phyloP scores from a whole-genome alignment of 2,888 invertebrate species.

The Hofmannophila pseudospretella region DNA sequence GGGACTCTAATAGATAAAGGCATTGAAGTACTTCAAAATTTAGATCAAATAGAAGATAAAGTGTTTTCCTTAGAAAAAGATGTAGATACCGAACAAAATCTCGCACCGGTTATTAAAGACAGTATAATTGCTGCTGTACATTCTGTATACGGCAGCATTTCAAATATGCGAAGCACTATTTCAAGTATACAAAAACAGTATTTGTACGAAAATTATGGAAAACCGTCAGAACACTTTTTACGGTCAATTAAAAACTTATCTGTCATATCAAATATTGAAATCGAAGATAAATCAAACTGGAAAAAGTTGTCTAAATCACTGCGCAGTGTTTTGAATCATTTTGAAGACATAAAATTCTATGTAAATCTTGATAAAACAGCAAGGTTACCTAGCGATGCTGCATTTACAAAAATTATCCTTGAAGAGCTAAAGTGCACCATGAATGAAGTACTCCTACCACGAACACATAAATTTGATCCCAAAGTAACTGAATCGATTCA shows the following conservation, averaged over 20 bases:
- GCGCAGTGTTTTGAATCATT: conserved; percentile 59
- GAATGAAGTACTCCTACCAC: conserved; percentile 26
- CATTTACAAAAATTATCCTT: conserved; percentile 60
- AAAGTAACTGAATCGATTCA: conserved; percentile 20
- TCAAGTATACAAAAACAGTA: conserved; percentile 61
- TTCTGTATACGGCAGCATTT: conserved; percentile 71
- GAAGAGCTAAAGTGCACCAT: conserved; percentile 44
- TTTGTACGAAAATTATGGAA: conserved; percentile 64
- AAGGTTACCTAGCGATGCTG: conserved; percentile 58
- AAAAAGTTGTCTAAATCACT: conserved; percentile 47
- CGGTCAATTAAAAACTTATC: conserved; percentile 48
- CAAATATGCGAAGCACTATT: conserved; percentile 73
- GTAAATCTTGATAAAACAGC: conserved; percentile 70
- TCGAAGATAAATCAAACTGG: conserved; percentile 29
- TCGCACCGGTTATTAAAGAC: conserved; percentile 42
- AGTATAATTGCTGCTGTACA: conserved; percentile 64
- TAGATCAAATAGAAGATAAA: conserved; percentile 64
- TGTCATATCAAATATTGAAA: conserved; percentile 23
- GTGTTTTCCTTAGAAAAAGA: conserved; percentile 57
- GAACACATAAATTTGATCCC: conserved; percentile 20
- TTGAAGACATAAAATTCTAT: conserved; percentile 69
- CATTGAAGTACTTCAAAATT: conserved; percentile 51
- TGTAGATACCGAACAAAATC: conserved; percentile 27
- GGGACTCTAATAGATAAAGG: conserved; percentile 60
- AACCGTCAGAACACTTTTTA: conserved; percentile 52